Evolutionary conservation across 2,113 vertebrate genomes (phyloP), one percentile per base, ranked within the genome.

Genomic region (Elachura formosa): DNA sequence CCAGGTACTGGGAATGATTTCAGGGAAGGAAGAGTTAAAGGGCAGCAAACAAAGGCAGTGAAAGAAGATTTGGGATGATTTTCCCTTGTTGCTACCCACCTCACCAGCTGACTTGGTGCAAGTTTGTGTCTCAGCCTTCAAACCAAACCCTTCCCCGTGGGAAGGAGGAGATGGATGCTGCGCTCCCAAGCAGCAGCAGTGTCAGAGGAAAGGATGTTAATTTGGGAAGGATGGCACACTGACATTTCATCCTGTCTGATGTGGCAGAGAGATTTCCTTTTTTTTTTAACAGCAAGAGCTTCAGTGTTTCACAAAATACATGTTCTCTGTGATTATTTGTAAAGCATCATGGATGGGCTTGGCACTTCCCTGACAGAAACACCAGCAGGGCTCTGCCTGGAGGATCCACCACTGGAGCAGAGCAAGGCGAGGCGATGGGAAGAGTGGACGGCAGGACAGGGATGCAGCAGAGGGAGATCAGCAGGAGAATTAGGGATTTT

Each of bases 361-460:
- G 91, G 92, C 92, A 88, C 54, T 85, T 90, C 26, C 20, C 67
- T 76, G 83, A 89, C 20, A 21, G 92, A 51, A 94, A 79, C 74
- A 72, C 11, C 52, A 81, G 74, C 84, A 92, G 88, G 89, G 72
- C 77, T n/a, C 45, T 95, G 93, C 89, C 91, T 95, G 58, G 20
- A 36, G 84, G 80, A 78, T 56, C 83, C 85, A 63, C 58, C 90
- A 90, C 80, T 94, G 87, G 87, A 83, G 72, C 34, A 66, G 1
- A 77, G 78, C 58, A 92, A 83, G n/a, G 51, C 55, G 63, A 93
- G 76, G 87, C 38, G 90, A 58, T 80, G 78, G 78, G 23, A 49
- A 69, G 51, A 76, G 88, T 31, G 90, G 63, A 90, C 67, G 93
- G 86, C 80, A 96, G 90, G 94, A 91, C 87, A 96, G 46, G 33